These are phyloP conservation scores for Drosophila trapezifrons DNA, from an alignment of 1,140 invertebrate species.

Conservation along the genomic window DNA sequence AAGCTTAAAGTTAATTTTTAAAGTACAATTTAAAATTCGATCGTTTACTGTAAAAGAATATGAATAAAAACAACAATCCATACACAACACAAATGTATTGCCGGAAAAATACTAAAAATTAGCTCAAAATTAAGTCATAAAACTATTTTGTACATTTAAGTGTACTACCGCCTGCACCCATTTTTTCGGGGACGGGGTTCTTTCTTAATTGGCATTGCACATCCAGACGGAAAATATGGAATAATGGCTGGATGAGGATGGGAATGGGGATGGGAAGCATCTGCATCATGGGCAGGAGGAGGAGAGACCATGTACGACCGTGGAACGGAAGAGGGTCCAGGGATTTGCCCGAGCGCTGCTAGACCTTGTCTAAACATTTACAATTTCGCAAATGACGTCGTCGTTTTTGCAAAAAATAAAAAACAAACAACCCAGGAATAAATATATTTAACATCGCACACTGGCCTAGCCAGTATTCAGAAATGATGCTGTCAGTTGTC, in stretches of 20 bases:
- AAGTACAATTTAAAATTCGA: not conserved
- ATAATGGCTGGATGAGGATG: not conserved
- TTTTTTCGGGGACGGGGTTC: too few relatives aligned
- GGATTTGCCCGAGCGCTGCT: conserved; percentile 52
- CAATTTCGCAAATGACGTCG: conserved; percentile 75
- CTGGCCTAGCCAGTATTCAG: conserved; percentile 7
- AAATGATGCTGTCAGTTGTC: conserved; percentile 47
- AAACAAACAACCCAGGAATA: conserved; percentile 6
- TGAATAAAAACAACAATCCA: conserved; percentile 25
- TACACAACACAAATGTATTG: conserved; percentile 49
- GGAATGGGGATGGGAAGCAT: not conserved
- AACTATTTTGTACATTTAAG: conserved; percentile 58
- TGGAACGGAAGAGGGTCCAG: conserved; percentile 16
- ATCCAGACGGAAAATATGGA: conserved; percentile 33
- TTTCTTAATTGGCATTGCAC: conserved; percentile 32
- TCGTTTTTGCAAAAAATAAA: conserved; percentile 24
- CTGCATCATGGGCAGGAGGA: conserved; percentile 7
- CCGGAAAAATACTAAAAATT: conserved; percentile 64
- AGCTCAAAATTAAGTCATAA: conserved; percentile 71
- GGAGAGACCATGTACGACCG: conserved; percentile 34
- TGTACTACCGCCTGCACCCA: conserved; percentile 10
- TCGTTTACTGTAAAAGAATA: conserved; percentile 13
- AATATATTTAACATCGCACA: not conserved
- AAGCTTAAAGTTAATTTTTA: too few relatives aligned
- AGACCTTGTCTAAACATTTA: conserved; percentile 79